phyloP scores from a whole-genome alignment of 2,113 vertebrate genomes.

The Sprattus sprattus region DNA sequence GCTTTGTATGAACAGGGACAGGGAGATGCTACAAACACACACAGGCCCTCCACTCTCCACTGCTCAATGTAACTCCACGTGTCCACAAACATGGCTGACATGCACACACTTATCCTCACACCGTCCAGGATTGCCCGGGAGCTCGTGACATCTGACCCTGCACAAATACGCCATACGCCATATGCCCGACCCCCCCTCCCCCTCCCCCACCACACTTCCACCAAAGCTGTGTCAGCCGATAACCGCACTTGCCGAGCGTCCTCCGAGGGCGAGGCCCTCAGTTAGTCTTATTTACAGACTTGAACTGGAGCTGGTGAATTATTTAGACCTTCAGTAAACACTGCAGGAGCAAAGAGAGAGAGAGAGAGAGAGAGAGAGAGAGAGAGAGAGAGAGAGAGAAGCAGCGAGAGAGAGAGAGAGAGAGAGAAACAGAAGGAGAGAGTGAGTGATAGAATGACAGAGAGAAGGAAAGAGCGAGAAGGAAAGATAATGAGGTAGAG shows the following conservation, averaged over 20 bases:
- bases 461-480: not conserved
- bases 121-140: not conserved
- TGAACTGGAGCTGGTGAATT: slow-evolving; percentile 59
- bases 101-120: not conserved
- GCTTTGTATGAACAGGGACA: not conserved
- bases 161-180: not conserved
- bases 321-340: slow-evolving; percentile 65
- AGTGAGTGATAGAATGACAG: not conserved
- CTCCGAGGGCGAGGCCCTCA: slow-evolving; percentile 1
- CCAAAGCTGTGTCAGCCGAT: not conserved
- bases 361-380: slow-evolving; percentile 5
- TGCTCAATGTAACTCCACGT: not conserved
- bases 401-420: no score
- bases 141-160: not conserved
- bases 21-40: not conserved
- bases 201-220: not conserved
- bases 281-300: slow-evolving; percentile 69
- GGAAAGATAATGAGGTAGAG: not conserved
- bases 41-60: not conserved
- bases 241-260: not conserved
- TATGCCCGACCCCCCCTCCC: not conserved
- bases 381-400: slow-evolving; percentile 33
- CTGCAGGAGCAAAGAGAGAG: slow-evolving; percentile 37
- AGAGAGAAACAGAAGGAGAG: not conserved
- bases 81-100: not conserved